Percentiles rank a stretch among this genome's conserved stretches.
Conservation (phyloP, 1,140 invertebrate species). For the Megathymus violae region DNA sequence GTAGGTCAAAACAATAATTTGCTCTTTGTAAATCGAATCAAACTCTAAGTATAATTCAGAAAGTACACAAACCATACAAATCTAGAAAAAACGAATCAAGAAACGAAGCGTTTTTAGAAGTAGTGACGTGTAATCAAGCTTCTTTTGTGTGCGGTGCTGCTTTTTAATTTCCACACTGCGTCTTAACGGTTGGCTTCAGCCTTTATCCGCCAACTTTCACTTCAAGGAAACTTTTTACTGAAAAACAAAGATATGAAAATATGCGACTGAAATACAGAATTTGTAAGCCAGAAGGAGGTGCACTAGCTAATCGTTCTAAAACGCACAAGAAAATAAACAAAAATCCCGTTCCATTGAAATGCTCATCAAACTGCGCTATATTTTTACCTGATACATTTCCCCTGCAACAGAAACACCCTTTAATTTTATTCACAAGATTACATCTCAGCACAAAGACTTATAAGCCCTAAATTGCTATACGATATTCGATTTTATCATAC, state of each 20-base stretch:
- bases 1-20: constrained; percentile 5
- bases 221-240: constrained; percentile 33
- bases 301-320: constrained; percentile 49
- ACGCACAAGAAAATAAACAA: constrained; percentile 43
- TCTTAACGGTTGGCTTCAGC: constrained; percentile 34
- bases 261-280: constrained; percentile 14
- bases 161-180: constrained; percentile 53
- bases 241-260: constrained; percentile 28
- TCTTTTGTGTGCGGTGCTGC: constrained; percentile 53
- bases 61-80: constrained; percentile 33
- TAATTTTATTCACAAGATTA: constrained; percentile 51
- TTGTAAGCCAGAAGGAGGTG: constrained; percentile 44
- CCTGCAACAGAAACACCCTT: constrained; percentile 54
- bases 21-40: not conserved
- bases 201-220: constrained; percentile 14
- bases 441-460: constrained; percentile 13
- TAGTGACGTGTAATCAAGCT: constrained; percentile 66
- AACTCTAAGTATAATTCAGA: constrained; percentile 6
- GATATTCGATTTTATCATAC: not conserved
- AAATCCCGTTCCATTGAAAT: constrained; percentile 49
- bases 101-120: constrained; percentile 58
- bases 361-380: constrained; percentile 54
- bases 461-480: not conserved
- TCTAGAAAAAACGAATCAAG: constrained; percentile 45
- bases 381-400: constrained; percentile 61